phyloP scores from a whole-genome alignment of 2,797 vertebrate genomes.

The Pogoniulus pusillus region DNA sequence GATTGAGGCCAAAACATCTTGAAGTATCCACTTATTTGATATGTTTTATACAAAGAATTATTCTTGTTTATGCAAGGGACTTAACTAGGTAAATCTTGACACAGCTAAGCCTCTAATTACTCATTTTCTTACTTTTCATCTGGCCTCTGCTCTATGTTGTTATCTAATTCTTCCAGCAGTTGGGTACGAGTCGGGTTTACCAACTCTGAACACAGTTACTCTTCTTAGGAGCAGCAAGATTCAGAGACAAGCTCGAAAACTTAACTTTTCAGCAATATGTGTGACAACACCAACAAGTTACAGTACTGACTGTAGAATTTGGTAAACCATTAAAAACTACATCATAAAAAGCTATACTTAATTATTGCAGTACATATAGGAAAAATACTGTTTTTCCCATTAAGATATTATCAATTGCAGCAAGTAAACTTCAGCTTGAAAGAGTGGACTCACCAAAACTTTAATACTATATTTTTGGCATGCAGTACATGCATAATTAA shows the following conservation, averaged over 20 bases:
- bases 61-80: background rate
- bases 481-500: conserved; percentile 82
- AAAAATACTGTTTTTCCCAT: background rate
- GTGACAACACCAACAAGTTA: background rate
- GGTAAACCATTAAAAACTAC: background rate
- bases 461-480: conserved; percentile 82
- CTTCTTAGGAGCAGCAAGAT: background rate
- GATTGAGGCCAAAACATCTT: conserved; percentile 30
- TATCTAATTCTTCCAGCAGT: background rate
- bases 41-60: background rate
- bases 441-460: conserved; percentile 87
- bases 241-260: background rate
- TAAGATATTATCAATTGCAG: background rate
- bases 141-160: background rate
- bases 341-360: background rate
- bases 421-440: background rate
- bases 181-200: background rate
- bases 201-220: background rate
- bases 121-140: conserved; percentile 25
- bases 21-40: conserved; percentile 17
- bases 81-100: conserved; percentile 19
- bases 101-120: background rate
- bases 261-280: background rate
- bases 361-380: background rate
- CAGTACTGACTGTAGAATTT: background rate